Evolutionary conservation across 2,113 vertebrate species (phyloP).

Genomic region (Manacus vitellinus): DNA sequence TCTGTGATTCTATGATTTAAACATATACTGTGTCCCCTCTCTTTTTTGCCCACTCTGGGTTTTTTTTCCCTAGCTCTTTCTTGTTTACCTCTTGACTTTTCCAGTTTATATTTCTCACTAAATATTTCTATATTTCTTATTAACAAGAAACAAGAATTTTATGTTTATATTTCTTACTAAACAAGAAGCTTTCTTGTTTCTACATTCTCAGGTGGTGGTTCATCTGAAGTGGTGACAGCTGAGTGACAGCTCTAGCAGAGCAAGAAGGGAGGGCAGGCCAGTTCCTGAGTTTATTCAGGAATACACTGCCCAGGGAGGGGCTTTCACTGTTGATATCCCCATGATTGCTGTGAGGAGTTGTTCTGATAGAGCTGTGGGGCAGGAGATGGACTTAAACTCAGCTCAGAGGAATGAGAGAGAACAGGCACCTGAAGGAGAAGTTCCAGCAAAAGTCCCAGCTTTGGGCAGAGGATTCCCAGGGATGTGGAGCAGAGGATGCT

Average conservation of each 20-base stretch:
- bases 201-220: fast-evolving
- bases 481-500: neutral
- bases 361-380: neutral
- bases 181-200: neutral
- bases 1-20: neutral
- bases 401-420: neutral
- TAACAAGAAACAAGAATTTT: neutral
- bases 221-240: neutral
- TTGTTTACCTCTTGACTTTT: neutral
- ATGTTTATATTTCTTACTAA: neutral
- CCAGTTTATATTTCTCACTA: neutral
- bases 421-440: neutral
- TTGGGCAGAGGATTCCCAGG: no score
- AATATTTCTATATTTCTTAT: neutral
- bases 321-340: fast-evolving
- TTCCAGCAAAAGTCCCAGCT: neutral
- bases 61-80: neutral
- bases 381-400: neutral
- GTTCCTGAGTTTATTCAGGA: neutral
- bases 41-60: neutral
- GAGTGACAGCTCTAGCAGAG: neutral
- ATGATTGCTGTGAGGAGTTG: neutral
- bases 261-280: neutral
- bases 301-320: neutral
- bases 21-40: neutral